Percentiles rank a stretch among this genome's conserved stretches.
Conservation (phyloP, 1,140 invertebrate species). For the Liolophura sinensis region DNA sequence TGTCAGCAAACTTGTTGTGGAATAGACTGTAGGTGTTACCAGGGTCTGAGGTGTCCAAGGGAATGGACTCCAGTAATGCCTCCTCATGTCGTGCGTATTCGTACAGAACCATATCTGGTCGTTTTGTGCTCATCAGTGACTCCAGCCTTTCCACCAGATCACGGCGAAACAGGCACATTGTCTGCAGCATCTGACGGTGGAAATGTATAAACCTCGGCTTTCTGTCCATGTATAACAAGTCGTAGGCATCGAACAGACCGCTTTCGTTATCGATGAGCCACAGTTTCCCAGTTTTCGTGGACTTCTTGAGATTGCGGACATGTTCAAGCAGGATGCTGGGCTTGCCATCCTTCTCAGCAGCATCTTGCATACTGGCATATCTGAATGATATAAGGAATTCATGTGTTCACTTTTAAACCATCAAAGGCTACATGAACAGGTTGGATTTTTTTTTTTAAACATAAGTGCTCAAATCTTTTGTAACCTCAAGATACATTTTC, state of each 20-base stretch:
- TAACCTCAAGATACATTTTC: too few relatives aligned
- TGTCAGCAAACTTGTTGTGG: constrained; percentile 29
- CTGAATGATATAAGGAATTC: constrained; percentile 36
- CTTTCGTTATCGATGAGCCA: constrained; percentile 62
- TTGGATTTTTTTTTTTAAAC: constrained; percentile 6
- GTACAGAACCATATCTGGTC: constrained; percentile 28
- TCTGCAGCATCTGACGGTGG: constrained; percentile 52
- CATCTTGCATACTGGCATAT: constrained; percentile 60
- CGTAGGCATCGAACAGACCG: constrained; percentile 58
- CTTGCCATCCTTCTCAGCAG: constrained; percentile 50
- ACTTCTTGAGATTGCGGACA: constrained; percentile 57
- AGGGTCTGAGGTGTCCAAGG: neutral
- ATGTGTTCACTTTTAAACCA: neutral
- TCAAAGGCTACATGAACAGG: neutral
- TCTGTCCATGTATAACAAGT: constrained; percentile 44
- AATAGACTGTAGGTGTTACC: constrained; percentile 22
- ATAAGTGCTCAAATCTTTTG: neutral
- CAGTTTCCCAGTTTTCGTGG: constrained; percentile 41
- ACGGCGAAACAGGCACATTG: constrained; percentile 56
- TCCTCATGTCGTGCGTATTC: constrained; percentile 27
- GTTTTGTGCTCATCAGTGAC: constrained; percentile 13
- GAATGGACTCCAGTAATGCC: constrained; percentile 26
- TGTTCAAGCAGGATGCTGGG: constrained; percentile 52
- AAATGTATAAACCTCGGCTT: constrained; percentile 46
- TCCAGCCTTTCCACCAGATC: constrained; percentile 43